Evolutionary conservation across 2,113 vertebrate genomes (phyloP), one percentile per base, ranked within the genome.

Genomic region (Chloroceryle aenea): DNA sequence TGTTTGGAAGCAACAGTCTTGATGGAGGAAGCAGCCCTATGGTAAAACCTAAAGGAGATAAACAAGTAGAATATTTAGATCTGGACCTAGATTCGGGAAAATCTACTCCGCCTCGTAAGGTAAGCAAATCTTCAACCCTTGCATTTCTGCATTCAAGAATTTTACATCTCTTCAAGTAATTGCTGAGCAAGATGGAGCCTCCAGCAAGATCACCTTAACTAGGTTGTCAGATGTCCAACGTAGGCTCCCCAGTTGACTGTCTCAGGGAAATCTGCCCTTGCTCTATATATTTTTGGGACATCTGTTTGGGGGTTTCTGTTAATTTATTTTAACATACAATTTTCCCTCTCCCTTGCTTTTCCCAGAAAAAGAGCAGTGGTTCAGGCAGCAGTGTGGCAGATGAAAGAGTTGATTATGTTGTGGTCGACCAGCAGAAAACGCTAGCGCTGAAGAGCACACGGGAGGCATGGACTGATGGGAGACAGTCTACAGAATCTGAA

Each of bases 51-150:
- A 99, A 99, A 96, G 98, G 99, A 97, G 99, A 99, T 97, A 99
- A 99, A 87, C 99, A 99, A 97, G 99, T 99, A 92, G 99, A 99
- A 93, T 99, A 99, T 97, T 98, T 99, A 85, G 99, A 99, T 97
- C 97, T 99, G 84, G 99, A 99, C 93, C 98, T 99, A 43, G 99
- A 99, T 93, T 98, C 99, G 0, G 98, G 99, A 78, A 99, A 99
- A 92, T 99, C 99, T 85, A 99, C 99, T 25, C 99, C 99, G 75
- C 99, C 99, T 77, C 98, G 99, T 58, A 99, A 99, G 98, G 99
- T 99, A 98, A 92, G 98, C 45, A 38, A 29, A 64, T n/a, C 7
- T 50, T 86, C 38, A 69, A 10, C 59, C 77, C 81, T 25, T 42
- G 30, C 34, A 36, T 72, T 68, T 69, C 52, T 93, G 69, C 84